Evolutionary conservation across 2,113 vertebrate species (phyloP).

Genomic region (Chaetura pelagica): DNA sequence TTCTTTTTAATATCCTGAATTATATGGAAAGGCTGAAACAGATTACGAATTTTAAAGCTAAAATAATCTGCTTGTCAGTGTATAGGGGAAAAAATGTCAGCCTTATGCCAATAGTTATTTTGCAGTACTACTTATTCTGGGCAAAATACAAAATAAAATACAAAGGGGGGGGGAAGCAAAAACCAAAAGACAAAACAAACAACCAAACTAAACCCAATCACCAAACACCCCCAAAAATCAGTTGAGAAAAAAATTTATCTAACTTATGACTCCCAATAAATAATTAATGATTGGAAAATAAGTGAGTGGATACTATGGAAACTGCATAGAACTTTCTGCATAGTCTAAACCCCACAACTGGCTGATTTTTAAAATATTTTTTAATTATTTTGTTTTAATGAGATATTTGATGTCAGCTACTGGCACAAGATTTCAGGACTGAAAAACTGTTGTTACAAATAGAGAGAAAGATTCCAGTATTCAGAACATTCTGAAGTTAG

Average conservation of each 20-base stretch:
- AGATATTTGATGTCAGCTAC: neutral
- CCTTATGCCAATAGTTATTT: neutral
- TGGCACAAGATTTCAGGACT: neutral
- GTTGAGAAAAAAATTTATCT: neutral
- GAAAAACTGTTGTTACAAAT: neutral
- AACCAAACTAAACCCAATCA: neutral
- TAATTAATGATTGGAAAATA: neutral
- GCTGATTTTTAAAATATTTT: neutral
- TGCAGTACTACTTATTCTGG: neutral
- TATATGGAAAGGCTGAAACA: neutral
- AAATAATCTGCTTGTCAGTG: neutral
- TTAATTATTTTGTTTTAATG: no score
- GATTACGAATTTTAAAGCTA: neutral
- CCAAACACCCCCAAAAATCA: no score
- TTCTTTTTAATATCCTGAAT: neutral
- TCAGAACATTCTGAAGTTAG: neutral
- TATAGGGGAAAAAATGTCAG: neutral
- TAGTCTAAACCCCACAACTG: neutral
- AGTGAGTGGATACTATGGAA: neutral
- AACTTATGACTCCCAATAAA: neutral
- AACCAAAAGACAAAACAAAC: neutral
- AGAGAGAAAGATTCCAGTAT: neutral
- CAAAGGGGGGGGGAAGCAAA: neutral
- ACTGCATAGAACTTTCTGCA: neutral
- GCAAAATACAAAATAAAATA: neutral